These are phyloP conservation scores for Trichechus manatus DNA, from an alignment of 2,113 vertebrate species.

Conservation along the genomic window DNA sequence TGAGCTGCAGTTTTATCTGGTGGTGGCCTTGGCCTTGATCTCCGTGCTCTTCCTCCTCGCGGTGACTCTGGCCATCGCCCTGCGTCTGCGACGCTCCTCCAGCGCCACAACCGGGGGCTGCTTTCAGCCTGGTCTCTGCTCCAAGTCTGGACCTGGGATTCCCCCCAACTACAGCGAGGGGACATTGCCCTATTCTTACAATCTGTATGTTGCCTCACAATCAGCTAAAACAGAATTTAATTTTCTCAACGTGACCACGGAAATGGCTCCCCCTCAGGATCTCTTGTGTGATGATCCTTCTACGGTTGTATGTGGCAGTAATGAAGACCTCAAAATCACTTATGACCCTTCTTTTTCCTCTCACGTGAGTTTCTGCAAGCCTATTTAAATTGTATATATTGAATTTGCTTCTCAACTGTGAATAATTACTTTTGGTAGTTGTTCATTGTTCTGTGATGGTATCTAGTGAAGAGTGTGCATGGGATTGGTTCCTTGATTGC, in stretches of 20 bases:
- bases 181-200: conserved; percentile 78
- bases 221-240: conserved; percentile 46
- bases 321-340: conserved; percentile 52
- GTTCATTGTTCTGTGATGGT: not conserved
- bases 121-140: conserved; percentile 49
- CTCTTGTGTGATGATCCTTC: conserved; percentile 59
- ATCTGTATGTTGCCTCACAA: conserved; percentile 61
- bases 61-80: conserved; percentile 57
- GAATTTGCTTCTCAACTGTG: not conserved
- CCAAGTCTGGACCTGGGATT: conserved; percentile 35
- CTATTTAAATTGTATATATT: not conserved
- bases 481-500: not conserved
- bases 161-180: conserved; percentile 73
- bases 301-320: not conserved
- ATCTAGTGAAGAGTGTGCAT: not conserved
- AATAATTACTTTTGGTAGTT: not conserved
- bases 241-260: conserved; percentile 24
- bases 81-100: conserved; percentile 1
- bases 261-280: not conserved
- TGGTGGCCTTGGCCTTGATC: conserved; percentile 42
- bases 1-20: conserved; percentile 57
- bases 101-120: conserved; percentile 43
- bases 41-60: conserved; percentile 69
- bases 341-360: conserved; percentile 47
- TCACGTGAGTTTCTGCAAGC: conserved; percentile 68